Evolutionary conservation across 2,797 vertebrate species (phyloP), one percentile per base, ranked within the genome.

Genomic region (Enteromius mattozi): DNA sequence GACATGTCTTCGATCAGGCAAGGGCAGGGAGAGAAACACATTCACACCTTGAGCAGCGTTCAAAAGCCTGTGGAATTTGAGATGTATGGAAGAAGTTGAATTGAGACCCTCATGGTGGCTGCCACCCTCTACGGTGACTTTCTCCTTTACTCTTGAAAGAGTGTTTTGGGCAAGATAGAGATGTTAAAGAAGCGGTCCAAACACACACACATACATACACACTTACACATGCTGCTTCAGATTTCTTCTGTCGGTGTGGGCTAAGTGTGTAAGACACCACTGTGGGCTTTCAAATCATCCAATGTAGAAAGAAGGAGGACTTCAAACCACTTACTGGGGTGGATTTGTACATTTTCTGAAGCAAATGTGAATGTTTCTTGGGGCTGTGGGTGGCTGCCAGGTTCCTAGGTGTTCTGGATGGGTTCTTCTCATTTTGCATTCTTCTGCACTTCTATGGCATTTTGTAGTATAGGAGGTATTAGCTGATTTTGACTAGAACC

Each of bases 31-130:
- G 24, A 45, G 24, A 77, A 72, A 78, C 82, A 70, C 65, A 84
- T 61, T 30, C 75, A 49, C 66, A 78, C 82, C 82, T 71, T 70
- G 82, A 70, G 65, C 27, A 17, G 27, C 2, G 2, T 61, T 71
- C 42, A 84, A 83, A 77, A 63, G 81, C 63, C 17, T 8, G 24
- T 51, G n/a, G 70, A 81, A 49, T 40, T 76, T 69, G 40, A 69
- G 85, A 74, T 59, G 21, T 42, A 45, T 80, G 21, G 35, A 27
- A 24, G 56, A 86, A 45, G 30, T 54, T 84, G 40, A 77, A 86
- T n/a, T 75, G 51, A 77, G 27, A 75, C 82, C 74, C 54, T 61
- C 61, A 16, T 83, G 81, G 47, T 65, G 47, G 71, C 35, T 27
- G 33, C 27, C 19, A 49, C 5, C 21, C 51, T 71, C 37, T 42